Conservation (phyloP, 2,113 vertebrate genomes). For the Takifugu flavidus region DNA sequence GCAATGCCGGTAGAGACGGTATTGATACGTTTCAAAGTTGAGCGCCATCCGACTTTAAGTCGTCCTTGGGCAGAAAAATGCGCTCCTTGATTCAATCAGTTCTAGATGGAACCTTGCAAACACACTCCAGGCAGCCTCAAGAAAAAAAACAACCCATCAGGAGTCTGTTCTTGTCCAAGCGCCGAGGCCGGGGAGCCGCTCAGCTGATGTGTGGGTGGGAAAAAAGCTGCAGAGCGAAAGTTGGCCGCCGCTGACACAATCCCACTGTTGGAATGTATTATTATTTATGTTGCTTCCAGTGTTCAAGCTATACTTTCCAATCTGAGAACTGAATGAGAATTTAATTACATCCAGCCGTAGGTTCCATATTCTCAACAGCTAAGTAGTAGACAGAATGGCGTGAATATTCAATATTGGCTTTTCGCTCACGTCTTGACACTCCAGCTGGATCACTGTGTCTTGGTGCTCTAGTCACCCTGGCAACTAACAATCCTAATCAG, state of each 20-base stretch:
- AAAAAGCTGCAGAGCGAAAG: slow-evolving; percentile 9
- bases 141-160: slow-evolving; percentile 19
- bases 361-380: no score
- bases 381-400: no score
- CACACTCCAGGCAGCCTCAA: slow-evolving; percentile 2
- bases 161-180: slow-evolving; percentile 32
- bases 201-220: slow-evolving; percentile 27
- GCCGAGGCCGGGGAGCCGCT: slow-evolving; percentile 30
- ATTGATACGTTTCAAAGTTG: slow-evolving; percentile 1
- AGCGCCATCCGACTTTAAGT: slow-evolving; percentile 2
- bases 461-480: not conserved
- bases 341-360: no score
- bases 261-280: not conserved
- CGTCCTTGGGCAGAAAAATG: slow-evolving; percentile 7
- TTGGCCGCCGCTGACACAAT: not conserved
- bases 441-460: not conserved
- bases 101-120: slow-evolving; percentile 13
- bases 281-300: no score
- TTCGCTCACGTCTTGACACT: not conserved
- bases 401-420: no score
- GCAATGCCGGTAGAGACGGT: not conserved
- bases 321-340: no score
- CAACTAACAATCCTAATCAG: not conserved
- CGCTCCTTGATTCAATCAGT: slow-evolving; percentile 24
- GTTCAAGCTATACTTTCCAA: no score